phyloP scores from a whole-genome alignment of 2,888 invertebrate genomes.

The Caenorhabditis sp. region DNA sequence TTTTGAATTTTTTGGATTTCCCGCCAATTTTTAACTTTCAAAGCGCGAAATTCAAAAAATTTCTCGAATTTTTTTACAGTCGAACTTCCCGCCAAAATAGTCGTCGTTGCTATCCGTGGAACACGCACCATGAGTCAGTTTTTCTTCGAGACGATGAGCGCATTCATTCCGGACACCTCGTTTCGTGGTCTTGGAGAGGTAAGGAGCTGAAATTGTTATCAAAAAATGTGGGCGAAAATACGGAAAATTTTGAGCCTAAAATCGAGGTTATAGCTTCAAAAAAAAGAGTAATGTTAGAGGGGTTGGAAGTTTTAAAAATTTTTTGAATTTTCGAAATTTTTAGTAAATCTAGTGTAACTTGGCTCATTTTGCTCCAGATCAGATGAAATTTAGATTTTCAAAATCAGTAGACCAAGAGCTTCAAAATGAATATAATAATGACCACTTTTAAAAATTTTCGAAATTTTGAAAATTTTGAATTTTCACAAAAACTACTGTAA shows the following conservation, averaged over 20 bases:
- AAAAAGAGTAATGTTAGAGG: background rate
- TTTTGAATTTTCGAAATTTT: no score
- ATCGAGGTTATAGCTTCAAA: background rate
- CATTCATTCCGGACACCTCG: slow-evolving; percentile 47
- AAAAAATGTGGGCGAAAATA: background rate
- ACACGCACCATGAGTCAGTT: slow-evolving; percentile 55
- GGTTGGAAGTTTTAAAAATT: background rate
- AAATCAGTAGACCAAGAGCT: background rate
- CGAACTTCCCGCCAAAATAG: slow-evolving; percentile 3
- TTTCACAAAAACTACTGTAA: background rate
- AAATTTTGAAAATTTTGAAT: background rate
- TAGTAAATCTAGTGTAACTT: background rate
- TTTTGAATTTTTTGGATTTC: background rate
- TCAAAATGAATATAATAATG: background rate
- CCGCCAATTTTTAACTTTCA: slow-evolving; percentile 19
- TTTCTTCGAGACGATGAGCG: slow-evolving; percentile 49
- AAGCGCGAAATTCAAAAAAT: background rate
- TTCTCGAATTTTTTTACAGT: background rate
- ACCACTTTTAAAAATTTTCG: background rate
- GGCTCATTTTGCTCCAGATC: background rate
- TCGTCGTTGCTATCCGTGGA: slow-evolving; percentile 46
- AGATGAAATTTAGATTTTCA: background rate
- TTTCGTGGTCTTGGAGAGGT: slow-evolving; percentile 54
- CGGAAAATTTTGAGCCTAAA: background rate
- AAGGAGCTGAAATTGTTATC: background rate